Conservation (phyloP, 2,113 vertebrate genomes). For the Phylloscopus trochiloides region DNA sequence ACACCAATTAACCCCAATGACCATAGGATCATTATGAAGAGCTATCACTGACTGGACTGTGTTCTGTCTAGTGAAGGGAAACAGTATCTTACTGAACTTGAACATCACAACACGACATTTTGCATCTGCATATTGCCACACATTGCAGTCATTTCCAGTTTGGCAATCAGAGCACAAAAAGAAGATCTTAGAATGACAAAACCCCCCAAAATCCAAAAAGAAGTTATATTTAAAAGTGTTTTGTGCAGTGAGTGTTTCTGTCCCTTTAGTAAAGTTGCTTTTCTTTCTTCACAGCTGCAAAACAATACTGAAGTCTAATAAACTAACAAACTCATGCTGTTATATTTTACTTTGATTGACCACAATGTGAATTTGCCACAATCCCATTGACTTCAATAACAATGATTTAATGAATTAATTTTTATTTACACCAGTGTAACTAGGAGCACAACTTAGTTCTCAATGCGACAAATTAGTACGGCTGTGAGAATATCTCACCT, state of each 20-base stretch:
- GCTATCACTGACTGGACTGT: neutral
- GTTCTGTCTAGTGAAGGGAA: neutral
- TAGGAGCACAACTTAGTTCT: neutral
- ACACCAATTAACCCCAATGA: neutral
- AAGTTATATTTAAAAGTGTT: neutral
- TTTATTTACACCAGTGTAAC: neutral
- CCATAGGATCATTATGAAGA: neutral
- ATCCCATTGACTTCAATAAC: neutral
- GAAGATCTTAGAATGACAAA: neutral
- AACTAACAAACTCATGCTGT: neutral
- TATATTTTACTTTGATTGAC: neutral
- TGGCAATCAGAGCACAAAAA: neutral
- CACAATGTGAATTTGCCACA: neutral
- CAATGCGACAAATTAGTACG: neutral
- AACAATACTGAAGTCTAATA: neutral
- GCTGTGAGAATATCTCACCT: neutral
- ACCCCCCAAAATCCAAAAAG: fast-evolving
- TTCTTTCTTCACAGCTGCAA: neutral
- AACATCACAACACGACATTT: neutral
- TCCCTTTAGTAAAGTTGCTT: neutral
- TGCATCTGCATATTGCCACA: neutral
- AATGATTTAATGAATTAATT: neutral
- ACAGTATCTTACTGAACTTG: neutral
- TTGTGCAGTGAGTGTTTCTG: neutral
- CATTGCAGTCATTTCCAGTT: neutral